Conservation (phyloP, 2,888 invertebrate species). For the Lobophora halterata region DNA sequence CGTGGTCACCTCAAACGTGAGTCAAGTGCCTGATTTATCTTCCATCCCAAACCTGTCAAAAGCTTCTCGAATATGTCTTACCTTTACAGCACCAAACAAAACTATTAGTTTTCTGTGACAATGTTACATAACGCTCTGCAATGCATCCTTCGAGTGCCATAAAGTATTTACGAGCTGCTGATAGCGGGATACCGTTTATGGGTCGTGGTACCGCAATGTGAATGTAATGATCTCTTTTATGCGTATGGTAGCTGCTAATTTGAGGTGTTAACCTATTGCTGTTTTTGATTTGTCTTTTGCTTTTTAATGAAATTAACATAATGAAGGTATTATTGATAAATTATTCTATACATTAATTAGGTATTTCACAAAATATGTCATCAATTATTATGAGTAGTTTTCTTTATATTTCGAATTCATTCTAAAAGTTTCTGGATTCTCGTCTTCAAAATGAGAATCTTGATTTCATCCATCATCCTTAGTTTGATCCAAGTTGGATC, state of each 20-base stretch:
- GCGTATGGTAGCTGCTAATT: conserved; percentile 15
- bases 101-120: too few species aligned
- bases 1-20: too few species aligned
- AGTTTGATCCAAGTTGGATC: neutral
- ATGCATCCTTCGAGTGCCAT: conserved; percentile 28
- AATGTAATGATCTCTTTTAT: conserved; percentile 37
- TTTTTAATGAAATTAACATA: too few species aligned
- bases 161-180: conserved; percentile 44
- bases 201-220: conserved; percentile 38
- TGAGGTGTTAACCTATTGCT: neutral
- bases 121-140: conserved; percentile 17
- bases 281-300: neutral
- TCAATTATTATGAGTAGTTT: too few species aligned
- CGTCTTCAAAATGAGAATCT: too few species aligned
- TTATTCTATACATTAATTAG: too few species aligned
- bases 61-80: conserved; percentile 2
- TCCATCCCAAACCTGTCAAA: neutral
- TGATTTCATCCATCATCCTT: too few species aligned
- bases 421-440: too few species aligned
- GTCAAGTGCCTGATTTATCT: too few species aligned
- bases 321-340: too few species aligned
- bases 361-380: too few species aligned
- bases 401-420: too few species aligned
- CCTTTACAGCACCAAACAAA: conserved; percentile 14
- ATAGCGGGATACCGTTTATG: conserved; percentile 44